Evolutionary conservation across 2,797 vertebrate species (phyloP).

Genomic region (Scarus forsteni): DNA sequence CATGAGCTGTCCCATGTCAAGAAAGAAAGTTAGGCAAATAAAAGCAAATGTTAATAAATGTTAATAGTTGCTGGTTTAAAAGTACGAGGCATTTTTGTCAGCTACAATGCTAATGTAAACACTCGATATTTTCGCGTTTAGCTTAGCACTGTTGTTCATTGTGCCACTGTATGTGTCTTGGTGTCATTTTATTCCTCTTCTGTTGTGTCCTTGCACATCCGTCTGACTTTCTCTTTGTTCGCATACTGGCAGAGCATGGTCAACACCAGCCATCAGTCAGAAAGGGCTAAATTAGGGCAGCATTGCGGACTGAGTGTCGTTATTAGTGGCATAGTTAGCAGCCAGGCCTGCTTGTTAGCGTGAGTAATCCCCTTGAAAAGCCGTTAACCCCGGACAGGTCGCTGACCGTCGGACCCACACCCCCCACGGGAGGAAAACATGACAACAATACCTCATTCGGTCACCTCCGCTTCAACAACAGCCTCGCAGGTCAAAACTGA

Average conservation of each 20-base stretch:
- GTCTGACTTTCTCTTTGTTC: slow-evolving; percentile 69
- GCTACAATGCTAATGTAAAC: no score
- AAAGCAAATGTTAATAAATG: not conserved
- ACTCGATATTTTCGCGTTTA: not conserved
- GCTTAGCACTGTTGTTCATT: not conserved
- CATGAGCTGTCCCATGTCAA: accelerated
- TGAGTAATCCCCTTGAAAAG: slow-evolving; percentile 22
- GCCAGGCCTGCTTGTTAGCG: not conserved
- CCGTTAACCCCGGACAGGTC: slow-evolving; percentile 48
- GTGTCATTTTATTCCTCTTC: not conserved
- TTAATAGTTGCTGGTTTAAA: slow-evolving; percentile 2
- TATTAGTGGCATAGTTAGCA: not conserved
- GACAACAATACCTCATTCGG: slow-evolving; percentile 95
- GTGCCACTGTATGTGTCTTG: not conserved
- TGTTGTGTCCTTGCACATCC: not conserved
- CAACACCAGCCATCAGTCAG: not conserved
- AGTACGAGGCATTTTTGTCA: not conserved
- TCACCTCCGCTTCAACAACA: slow-evolving; percentile 89
- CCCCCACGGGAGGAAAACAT: slow-evolving; percentile 72
- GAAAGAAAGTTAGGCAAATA: no score
- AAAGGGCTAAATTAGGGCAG: not conserved
- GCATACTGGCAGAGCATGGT: slow-evolving; percentile 16
- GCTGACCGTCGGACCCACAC: slow-evolving; percentile 65
- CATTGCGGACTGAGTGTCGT: not conserved
- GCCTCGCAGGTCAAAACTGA: slow-evolving; percentile 85